Base-by-base conservation (phyloP, 2,797 vertebrate species). In the Antennarius maculatus region DNA sequence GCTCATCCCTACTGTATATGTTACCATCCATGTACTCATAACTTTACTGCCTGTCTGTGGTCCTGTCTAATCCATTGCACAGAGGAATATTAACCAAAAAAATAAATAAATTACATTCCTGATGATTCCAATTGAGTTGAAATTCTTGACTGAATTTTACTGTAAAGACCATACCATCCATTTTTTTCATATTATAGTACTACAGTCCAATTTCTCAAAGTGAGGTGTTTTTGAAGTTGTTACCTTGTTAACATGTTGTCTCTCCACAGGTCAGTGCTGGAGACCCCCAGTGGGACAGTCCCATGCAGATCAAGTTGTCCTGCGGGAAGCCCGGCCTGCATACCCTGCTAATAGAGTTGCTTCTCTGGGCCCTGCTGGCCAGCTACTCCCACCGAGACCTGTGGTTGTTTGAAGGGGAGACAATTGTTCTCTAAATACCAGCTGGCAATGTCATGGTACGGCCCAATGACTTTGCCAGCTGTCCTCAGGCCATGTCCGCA, bases 341-440 rank as follows among this genome's bases (percentile, higher is more conserved):
- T 91, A 97, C 97, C 0, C 86, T 99, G 70, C 85, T 98, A 85
- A 92, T 98, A 82, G 97, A 99, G 83, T 93, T 99, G 60, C 91
- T 98, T 8, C 97, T 97, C 42, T 99, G 97, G 97, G 96, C 97
- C 73, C 91, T 99, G 75, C 92, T 99, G 61, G 93, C 95, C 88
- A 99, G 98, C 90, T 93, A 93, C 66, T 98, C 98, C 76, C 95
- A 94, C 48, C 99, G 97, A 97, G 97, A 99, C 87, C 96, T 99
- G 61, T 99, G 98, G 98, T 92, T 99, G 7, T 99, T 99, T 85
- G 97, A 99, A 86, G 97, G 95, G 31, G 97, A 99, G 88, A 97
- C 93, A 71, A 98, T 99, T 3, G 70, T 99, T 15, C 92, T 97
- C 62, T 97, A 99, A 90, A 94, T 99, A 76, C 97, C 97, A 65